Conservation (phyloP, 2,113 vertebrate species). For the Anoplopoma fimbria region DNA sequence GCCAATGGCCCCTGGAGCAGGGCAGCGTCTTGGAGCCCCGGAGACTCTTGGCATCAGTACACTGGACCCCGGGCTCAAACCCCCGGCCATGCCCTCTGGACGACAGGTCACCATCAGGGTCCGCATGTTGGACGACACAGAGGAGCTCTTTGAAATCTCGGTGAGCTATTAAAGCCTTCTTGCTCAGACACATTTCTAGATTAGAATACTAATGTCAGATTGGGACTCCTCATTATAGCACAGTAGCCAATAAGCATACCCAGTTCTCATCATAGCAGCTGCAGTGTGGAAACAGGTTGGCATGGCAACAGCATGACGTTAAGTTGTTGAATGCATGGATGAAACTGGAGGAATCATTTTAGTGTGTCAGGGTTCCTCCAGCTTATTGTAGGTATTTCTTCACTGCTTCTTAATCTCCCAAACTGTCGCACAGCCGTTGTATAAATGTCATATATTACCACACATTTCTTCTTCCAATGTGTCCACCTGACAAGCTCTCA, state of each 20-base stretch:
- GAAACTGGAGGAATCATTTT: slow-evolving; percentile 44
- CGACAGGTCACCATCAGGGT: slow-evolving; percentile 92
- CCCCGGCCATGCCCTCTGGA: slow-evolving; percentile 90
- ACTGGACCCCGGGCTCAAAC: slow-evolving; percentile 92
- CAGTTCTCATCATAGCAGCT: slow-evolving; percentile 46
- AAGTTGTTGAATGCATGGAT: slow-evolving; percentile 63
- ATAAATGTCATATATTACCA: background rate
- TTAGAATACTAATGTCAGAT: slow-evolving; percentile 28
- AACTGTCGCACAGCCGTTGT: slow-evolving; percentile 20
- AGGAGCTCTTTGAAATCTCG: slow-evolving; percentile 94
- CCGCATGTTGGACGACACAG: slow-evolving; percentile 95
- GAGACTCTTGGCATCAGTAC: slow-evolving; percentile 97
- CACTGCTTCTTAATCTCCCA: slow-evolving; percentile 16
- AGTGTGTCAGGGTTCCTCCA: slow-evolving; percentile 32
- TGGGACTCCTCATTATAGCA: slow-evolving; percentile 44
- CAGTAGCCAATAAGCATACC: slow-evolving; percentile 48
- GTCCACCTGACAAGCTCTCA: slow-evolving; percentile 1
- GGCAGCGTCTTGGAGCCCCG: slow-evolving; percentile 91
- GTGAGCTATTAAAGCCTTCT: slow-evolving; percentile 83
- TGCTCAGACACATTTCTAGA: slow-evolving; percentile 2
- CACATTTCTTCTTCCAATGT: background rate
- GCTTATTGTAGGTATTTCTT: slow-evolving; percentile 32
- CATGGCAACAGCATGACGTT: slow-evolving; percentile 78
- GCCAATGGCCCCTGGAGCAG: slow-evolving; percentile 88
- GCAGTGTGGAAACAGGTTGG: slow-evolving; percentile 73